Evolutionary conservation across 2,888 invertebrate species (phyloP).

Genomic region (Ormyrus labotus): DNA sequence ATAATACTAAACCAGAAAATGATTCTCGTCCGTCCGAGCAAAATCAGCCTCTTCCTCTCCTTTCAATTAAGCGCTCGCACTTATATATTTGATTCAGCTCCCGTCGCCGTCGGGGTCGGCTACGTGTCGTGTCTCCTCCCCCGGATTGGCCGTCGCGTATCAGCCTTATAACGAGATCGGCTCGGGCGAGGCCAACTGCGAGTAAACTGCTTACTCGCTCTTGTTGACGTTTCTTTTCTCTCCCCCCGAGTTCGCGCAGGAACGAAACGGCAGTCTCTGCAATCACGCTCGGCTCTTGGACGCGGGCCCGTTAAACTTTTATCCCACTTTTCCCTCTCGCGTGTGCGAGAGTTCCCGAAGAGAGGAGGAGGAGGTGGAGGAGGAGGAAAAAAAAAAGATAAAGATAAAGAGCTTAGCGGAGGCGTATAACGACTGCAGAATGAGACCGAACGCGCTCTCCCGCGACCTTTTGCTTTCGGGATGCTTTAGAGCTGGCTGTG

Average conservation of each 20-base stretch:
- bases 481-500: conserved; percentile 2
- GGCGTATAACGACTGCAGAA: conserved; percentile 30
- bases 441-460: conserved; percentile 28
- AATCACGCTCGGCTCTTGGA: conserved; percentile 46
- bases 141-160: conserved; percentile 25
- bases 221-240: conserved; percentile 18
- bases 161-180: conserved; percentile 42
- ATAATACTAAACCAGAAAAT: conserved; percentile 12
- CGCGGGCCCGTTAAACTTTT: conserved; percentile 38
- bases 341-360: not conserved
- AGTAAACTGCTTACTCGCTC: conserved; percentile 50
- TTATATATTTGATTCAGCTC: conserved; percentile 36
- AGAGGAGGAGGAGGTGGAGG: not conserved
- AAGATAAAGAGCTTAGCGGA: conserved; percentile 43
- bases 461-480: conserved; percentile 27
- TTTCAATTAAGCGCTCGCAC: conserved; percentile 28
- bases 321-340: not conserved
- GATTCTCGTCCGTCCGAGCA: not conserved
- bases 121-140: not conserved
- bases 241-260: not conserved
- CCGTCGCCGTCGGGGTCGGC: conserved; percentile 6
- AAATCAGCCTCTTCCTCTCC: not conserved
- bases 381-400: not conserved
- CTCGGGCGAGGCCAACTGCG: not conserved
- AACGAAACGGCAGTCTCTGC: conserved; percentile 4